Base-by-base conservation (phyloP, 2,797 vertebrate genomes). In the Sebastes diploproa region DNA sequence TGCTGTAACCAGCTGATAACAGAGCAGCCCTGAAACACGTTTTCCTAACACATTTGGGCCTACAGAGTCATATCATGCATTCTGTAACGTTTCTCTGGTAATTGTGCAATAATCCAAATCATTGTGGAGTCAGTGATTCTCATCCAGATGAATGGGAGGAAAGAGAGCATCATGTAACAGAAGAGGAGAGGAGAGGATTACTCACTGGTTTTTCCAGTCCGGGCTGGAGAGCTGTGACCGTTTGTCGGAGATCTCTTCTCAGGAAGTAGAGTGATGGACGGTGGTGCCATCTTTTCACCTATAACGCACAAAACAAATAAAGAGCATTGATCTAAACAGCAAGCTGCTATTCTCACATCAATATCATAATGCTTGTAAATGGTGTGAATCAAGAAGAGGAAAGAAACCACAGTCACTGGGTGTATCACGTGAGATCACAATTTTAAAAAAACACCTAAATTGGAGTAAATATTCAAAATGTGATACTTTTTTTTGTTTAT, bases 191-290 rank as follows among this genome's bases (percentile, higher is more conserved):
- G 38, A 64, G 58, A 72, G 66, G 74, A 85, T 88, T 82, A 92
- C 95, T 94, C 91, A 96, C 96, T 90, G 1, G 87, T 90, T 89
- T 92, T 96, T 29, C 90, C 91, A n/a, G 84, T 89, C 66, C 92
- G 84, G 30, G 86, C 90, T 3, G 94, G 96, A 65, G 96, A 95
- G 81, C 88, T 78, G 72, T 92, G 92, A 50, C 90, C 86, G 27
- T 94, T 95, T 69, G 92, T 94, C 2, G 89, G 93, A 64, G 86
- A 90, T 90, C 80, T 95, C 88, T 92, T 96, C 20, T 96, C 95
- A 61, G 92, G 85, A 76, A 91, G 85, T 2, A 93, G 86, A 64
- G 86, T 80, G 75, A 92, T 83, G 85, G 93, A 90, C 18, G 95
- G 91, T 0, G 92, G 83, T 10, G 90, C 65, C 93, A 94, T 94